These are phyloP conservation scores for Protonemura montana DNA, from an alignment of 2,888 invertebrate genomes.

Conservation along the genomic window DNA sequence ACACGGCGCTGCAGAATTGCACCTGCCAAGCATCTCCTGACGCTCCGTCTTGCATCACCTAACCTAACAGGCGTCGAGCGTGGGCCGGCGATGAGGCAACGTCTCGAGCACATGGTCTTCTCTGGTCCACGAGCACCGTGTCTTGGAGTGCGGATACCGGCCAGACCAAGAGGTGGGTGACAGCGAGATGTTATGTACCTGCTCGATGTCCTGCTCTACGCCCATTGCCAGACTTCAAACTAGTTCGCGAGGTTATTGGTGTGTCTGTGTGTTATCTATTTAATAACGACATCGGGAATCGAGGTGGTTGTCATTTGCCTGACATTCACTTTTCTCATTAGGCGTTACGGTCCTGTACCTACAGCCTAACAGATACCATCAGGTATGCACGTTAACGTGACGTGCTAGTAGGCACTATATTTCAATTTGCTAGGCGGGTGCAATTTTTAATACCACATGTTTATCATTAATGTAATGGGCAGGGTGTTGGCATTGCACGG, in stretches of 20 bases:
- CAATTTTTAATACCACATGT: background rate
- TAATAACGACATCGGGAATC: background rate
- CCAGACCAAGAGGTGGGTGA: background rate
- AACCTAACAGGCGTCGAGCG: background rate
- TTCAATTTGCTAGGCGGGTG: background rate
- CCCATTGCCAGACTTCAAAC: background rate
- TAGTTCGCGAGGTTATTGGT: background rate
- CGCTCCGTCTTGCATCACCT: too few species aligned
- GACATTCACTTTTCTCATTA: background rate
- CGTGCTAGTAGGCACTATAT: too few species aligned
- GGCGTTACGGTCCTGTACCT: background rate
- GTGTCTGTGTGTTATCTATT: background rate
- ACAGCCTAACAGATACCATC: too few species aligned
- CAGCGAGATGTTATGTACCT: background rate
- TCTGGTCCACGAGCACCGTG: background rate
- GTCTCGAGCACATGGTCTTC: background rate
- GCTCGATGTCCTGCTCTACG: background rate
- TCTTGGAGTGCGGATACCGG: background rate
- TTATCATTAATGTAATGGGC: background rate
- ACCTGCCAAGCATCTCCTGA: too few species aligned
- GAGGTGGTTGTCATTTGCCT: too few species aligned
- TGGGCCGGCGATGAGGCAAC: background rate
- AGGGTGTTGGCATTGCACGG: background rate
- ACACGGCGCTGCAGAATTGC: too few species aligned
- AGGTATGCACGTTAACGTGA: too few species aligned